These are phyloP conservation scores for Neelides sp. DNA, from an alignment of 1,140 invertebrate genomes.

Conservation along the genomic window DNA sequence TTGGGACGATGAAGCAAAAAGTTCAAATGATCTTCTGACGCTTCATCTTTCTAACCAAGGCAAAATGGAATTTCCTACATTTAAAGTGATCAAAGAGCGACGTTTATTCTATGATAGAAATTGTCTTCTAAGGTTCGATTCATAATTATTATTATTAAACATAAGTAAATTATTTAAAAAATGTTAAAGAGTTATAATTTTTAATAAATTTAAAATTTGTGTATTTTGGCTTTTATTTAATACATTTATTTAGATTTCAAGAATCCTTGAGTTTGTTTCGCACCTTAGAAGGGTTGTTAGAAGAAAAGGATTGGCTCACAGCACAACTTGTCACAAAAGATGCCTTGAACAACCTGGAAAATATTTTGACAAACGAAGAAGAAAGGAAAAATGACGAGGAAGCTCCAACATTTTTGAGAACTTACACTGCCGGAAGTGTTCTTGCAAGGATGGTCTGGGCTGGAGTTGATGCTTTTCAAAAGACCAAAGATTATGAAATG, in stretches of 20 bases:
- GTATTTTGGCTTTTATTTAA: neutral
- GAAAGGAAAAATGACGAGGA: constrained; percentile 32
- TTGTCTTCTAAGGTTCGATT: constrained; percentile 34
- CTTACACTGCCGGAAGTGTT: constrained; percentile 39
- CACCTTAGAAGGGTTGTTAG: constrained; percentile 32
- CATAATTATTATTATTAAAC: neutral
- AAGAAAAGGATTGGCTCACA: constrained; percentile 33
- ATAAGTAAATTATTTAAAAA: constrained; percentile 4
- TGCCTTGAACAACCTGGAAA: constrained; percentile 23
- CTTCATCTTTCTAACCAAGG: constrained; percentile 42
- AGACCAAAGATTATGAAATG: constrained; percentile 36
- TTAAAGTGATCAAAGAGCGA: constrained; percentile 36
- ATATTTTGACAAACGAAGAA: constrained; percentile 10
- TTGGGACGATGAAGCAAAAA: constrained; percentile 37
- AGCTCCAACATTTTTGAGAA: constrained; percentile 39
- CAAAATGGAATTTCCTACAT: constrained; percentile 39
- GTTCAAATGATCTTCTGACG: constrained; percentile 37
- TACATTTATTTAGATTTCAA: constrained; percentile 30
- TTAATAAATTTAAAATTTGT: constrained; percentile 6
- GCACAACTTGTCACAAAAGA: constrained; percentile 30
- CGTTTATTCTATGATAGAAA: constrained; percentile 38
- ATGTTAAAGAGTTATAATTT: constrained; percentile 11
- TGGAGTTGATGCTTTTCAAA: constrained; percentile 41
- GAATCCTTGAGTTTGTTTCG: constrained; percentile 33
- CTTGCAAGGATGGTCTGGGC: constrained; percentile 37